These are phyloP conservation scores for Lepidurus arcticus DNA, from an alignment of 1,140 invertebrate genomes.

Conservation along the genomic window DNA sequence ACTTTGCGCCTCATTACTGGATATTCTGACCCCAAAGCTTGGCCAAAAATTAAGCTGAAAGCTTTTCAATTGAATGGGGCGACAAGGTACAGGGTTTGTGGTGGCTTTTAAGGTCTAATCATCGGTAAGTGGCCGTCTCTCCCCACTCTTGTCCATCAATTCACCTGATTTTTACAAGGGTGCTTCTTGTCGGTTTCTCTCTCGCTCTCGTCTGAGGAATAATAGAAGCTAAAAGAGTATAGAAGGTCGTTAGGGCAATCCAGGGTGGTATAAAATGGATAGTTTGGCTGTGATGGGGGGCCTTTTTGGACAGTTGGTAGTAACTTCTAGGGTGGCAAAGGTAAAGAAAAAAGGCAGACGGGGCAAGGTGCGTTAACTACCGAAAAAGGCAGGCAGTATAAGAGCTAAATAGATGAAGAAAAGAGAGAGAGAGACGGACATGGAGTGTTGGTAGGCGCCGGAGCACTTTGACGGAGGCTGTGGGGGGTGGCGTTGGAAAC, in stretches of 20 bases:
- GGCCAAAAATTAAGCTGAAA: not conserved
- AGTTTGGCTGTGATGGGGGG: not conserved
- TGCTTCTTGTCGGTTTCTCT: constrained; percentile 1
- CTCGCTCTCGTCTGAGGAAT: not conserved
- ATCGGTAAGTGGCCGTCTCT: constrained; percentile 16
- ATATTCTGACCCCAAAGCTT: too few species aligned
- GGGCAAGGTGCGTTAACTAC: not conserved
- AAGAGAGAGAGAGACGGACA: not conserved
- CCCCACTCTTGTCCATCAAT: not conserved
- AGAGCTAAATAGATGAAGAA: not conserved
- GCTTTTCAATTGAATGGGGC: not conserved
- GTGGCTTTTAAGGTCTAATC: constrained; percentile 14
- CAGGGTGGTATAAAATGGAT: constrained; percentile 5
- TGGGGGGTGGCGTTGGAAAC: constrained; percentile 1
- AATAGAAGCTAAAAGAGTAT: not conserved
- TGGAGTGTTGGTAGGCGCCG: not conserved
- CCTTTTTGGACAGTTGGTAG: not conserved
- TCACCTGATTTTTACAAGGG: constrained; percentile 14
- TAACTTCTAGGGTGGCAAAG: constrained; percentile 11
- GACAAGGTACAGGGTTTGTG: not conserved
- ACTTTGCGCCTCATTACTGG: too few species aligned
- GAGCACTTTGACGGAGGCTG: constrained; percentile 17
- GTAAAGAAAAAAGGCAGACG: not conserved
- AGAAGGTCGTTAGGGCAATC: constrained; percentile 15
- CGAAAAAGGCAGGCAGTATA: too few species aligned